Base-by-base conservation (phyloP, 2,113 vertebrate genomes). In the Scomber japonicus region DNA sequence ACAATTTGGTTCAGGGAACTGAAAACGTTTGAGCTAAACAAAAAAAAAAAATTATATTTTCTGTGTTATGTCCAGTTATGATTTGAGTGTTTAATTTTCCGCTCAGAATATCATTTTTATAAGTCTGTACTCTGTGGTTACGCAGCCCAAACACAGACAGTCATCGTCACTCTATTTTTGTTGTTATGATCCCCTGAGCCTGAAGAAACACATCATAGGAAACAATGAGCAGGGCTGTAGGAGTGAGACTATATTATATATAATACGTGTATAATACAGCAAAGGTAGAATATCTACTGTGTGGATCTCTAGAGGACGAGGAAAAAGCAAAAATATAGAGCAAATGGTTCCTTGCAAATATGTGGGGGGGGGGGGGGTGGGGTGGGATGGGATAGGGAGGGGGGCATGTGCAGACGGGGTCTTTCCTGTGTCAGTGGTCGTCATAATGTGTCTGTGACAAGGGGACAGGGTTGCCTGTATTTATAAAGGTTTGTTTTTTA, bases 381-480 rank as follows among this genome's bases (percentile, higher is more conserved):
- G 9, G 17, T 21, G 11, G 69, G 70, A n/a, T 27, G 48, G 77
- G 44, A 82, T 80, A 60, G 13, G 2, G 70, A 75, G 14, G 1
- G 82, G 84, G 84, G 56, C 75, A 66, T 83, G 82, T 90, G 83
- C 75, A 74, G 89, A 86, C 48, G 79, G 91, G 75, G 83, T 74
- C 73, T 79, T 86, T 93, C 91, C 86, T 89, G 91, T 91, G 85
- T 92, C 92, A 71, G 85, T 93, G 83, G 84, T 93, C 45, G 86
- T 94, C 82, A 87, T 91, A 89, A 80, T 84, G 89, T 92, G 91
- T 93, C 79, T 92, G 90, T 92, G 90, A 89, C 84, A 78, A 70
- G 88, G 88, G 88, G 84, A 87, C 80, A 85, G 82, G 83, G 86
- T 89, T 91, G 89, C 84, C 90, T 93, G 93, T 93, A 94, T 90